Conservation (phyloP, 2,797 vertebrate genomes). For the Pangasius krempfi region DNA sequence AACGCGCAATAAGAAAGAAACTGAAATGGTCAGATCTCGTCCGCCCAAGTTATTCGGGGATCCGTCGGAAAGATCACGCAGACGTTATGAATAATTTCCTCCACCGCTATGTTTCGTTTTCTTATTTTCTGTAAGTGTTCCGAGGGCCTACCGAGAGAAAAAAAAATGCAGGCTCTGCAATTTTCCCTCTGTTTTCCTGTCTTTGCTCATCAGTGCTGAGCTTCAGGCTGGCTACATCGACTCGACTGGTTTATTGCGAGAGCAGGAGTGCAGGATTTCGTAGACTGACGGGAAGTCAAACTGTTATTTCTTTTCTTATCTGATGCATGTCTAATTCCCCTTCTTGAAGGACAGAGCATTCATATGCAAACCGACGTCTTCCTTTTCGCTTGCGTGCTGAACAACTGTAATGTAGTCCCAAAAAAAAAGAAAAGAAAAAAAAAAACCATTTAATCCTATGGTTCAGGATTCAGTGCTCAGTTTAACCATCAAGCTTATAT, state of each 20-base stretch:
- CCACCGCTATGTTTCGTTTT: not conserved
- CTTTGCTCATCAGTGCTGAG: constrained; percentile 46
- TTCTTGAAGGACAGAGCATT: not conserved
- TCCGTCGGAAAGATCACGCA: not conserved
- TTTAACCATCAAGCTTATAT: not conserved
- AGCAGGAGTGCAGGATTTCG: not conserved
- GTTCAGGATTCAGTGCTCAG: not conserved
- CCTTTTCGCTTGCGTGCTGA: not conserved
- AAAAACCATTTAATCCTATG: too few relatives aligned
- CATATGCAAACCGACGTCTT: not conserved
- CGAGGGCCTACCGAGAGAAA: constrained; percentile 52
- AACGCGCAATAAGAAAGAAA: too few relatives aligned
- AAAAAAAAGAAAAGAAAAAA: not conserved
- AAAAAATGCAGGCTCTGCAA: constrained; percentile 71
- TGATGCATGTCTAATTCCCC: not conserved
- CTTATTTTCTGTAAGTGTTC: not conserved
- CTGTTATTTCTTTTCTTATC: not conserved
- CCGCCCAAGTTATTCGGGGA: not conserved
- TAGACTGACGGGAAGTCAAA: constrained; percentile 7
- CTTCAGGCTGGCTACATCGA: constrained; percentile 11
- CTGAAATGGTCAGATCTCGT: not conserved
- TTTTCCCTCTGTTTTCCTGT: constrained; percentile 45
- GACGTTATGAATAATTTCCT: not conserved
- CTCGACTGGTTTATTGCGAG: not conserved
- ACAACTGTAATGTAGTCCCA: not conserved